A percentile compares a stretch with the other conserved stretches of the same genome.
These are phyloP conservation scores for Drosophila kambysellisi DNA, from an alignment of 2,888 invertebrate genomes.

Conservation along the genomic window DNA sequence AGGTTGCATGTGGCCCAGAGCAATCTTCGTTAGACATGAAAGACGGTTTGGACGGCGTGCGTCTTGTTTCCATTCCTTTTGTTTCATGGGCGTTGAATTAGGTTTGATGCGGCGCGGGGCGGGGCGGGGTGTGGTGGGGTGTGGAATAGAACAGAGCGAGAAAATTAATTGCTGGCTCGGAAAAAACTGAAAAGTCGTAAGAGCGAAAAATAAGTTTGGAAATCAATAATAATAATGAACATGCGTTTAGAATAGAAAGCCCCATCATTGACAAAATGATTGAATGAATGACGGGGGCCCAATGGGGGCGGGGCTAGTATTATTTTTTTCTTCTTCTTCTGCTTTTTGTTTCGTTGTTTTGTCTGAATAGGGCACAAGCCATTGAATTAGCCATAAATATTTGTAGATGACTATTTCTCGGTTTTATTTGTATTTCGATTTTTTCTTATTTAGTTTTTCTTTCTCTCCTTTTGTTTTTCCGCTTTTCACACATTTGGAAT, in stretches of 20 bases:
- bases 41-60: constrained; percentile 49
- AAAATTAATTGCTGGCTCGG: constrained; percentile 75
- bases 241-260: constrained; percentile 62
- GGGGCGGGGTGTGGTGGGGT: background rate
- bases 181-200: constrained; percentile 38
- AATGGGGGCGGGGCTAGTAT: constrained; percentile 23
- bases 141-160: constrained; percentile 35
- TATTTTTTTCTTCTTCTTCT: constrained; percentile 8
- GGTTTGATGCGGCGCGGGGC: background rate
- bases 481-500: constrained; percentile 66
- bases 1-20: constrained; percentile 41
- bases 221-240: constrained; percentile 80
- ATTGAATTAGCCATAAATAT: constrained; percentile 61
- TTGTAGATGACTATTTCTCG: constrained; percentile 63
- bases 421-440: constrained; percentile 49
- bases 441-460: background rate
- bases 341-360: constrained; percentile 4
- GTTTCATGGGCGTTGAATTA: constrained; percentile 28
- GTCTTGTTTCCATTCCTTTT: constrained; percentile 38
- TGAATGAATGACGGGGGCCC: constrained; percentile 68
- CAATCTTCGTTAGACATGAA: constrained; percentile 47
- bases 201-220: constrained; percentile 70
- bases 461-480: constrained; percentile 21
- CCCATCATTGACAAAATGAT: constrained; percentile 78
- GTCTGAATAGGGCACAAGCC: constrained; percentile 31